Percentiles rank a stretch among this genome's conserved stretches.
These are phyloP conservation scores for Cheilinus undulatus DNA, from an alignment of 2,113 vertebrate genomes.

Conservation along the genomic window DNA sequence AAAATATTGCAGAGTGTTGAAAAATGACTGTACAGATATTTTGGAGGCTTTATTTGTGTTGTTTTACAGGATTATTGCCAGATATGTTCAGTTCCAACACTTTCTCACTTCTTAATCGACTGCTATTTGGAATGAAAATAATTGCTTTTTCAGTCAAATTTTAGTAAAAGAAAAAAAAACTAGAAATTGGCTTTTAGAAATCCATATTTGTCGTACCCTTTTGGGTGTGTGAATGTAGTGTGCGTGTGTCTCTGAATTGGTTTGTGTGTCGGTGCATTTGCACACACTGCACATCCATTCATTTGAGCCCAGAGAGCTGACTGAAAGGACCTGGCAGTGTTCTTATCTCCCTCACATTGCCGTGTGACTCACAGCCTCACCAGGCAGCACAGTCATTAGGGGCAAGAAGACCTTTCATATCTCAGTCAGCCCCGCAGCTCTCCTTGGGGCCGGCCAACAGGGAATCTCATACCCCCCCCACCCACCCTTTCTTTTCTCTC, in stretches of 20 bases:
- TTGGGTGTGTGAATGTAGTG: not conserved
- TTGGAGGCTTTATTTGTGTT: not conserved
- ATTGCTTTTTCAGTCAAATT: not conserved
- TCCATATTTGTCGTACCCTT: not conserved
- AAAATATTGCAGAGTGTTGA: not conserved
- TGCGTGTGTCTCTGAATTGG: conserved; percentile 6
- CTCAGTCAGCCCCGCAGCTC: conserved; percentile 67
- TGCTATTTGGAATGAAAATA: conserved; percentile 5
- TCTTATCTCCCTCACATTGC: conserved; percentile 71
- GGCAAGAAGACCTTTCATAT: conserved; percentile 77
- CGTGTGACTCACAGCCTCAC: conserved; percentile 69
- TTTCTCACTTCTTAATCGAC: not conserved
- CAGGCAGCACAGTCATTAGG: conserved; percentile 72
- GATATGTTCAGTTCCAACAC: not conserved
- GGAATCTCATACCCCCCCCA: conserved; percentile 32
- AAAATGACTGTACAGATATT: not conserved
- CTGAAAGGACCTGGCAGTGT: conserved; percentile 56
- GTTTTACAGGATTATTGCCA: not conserved
- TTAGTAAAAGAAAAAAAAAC: not conserved
- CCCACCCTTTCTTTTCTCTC: not conserved
- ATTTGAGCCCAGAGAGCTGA: conserved; percentile 55
- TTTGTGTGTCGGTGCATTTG: not conserved
- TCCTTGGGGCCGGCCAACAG: conserved; percentile 59
- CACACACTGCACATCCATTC: conserved; percentile 33
- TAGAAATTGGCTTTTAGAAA: not conserved